Conservation (phyloP, 2,888 invertebrate genomes). For the Apamea sordens region DNA sequence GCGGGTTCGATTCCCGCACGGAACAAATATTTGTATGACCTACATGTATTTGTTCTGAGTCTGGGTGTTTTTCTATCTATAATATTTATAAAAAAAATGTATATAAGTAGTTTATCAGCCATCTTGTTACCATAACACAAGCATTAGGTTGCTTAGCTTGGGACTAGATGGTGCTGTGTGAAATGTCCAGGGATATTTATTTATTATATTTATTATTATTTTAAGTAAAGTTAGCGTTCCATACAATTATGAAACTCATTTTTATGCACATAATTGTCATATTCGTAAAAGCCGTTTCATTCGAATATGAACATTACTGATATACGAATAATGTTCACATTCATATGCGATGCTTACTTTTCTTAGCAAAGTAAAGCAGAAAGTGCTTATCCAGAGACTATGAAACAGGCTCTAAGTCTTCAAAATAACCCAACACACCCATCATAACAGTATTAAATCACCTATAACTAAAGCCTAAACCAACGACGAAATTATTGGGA, state of each 20-base stretch:
- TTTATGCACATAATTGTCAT: background rate
- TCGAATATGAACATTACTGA: background rate
- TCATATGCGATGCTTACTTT: background rate
- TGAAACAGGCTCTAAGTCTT: background rate
- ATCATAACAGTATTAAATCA: slow-evolving; percentile 10
- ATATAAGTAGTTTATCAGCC: too few relatives aligned
- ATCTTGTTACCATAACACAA: too few relatives aligned
- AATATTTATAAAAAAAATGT: too few relatives aligned
- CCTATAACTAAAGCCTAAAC: slow-evolving; percentile 29
- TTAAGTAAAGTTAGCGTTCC: background rate
- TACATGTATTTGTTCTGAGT: too few relatives aligned
- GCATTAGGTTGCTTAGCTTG: too few relatives aligned
- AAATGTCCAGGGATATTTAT: too few relatives aligned
- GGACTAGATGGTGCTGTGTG: too few relatives aligned
- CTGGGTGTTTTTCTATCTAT: too few relatives aligned
- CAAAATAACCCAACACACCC: background rate
- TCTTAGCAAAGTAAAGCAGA: background rate
- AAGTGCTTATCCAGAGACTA: background rate
- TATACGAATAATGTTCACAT: background rate
- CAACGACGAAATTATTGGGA: slow-evolving; percentile 19
- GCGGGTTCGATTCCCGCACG: too few relatives aligned
- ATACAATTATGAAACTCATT: background rate
- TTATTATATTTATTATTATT: too few relatives aligned
- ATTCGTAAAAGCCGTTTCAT: background rate
- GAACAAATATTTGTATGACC: too few relatives aligned